Percentiles rank a stretch among this genome's conserved stretches.
Evolutionary conservation across 2,113 vertebrate genomes (phyloP).

Genomic region (Apus apus): DNA sequence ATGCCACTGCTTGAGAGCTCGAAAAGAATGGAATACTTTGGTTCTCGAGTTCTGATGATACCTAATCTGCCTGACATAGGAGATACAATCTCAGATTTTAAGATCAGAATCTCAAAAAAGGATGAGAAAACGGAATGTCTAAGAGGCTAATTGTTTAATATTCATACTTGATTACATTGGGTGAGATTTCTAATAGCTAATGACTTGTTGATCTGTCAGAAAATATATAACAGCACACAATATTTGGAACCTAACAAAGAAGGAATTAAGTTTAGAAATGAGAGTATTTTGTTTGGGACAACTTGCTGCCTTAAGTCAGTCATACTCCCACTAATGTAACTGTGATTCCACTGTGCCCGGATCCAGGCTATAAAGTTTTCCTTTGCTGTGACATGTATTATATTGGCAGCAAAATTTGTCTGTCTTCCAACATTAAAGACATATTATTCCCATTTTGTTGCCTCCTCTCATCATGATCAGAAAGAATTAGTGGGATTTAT

Average conservation of each 20-base stretch:
- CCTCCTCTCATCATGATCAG: neutral
- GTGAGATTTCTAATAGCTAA: neutral
- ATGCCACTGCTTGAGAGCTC: too few species aligned
- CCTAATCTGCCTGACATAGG: neutral
- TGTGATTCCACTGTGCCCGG: neutral
- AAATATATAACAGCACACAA: neutral
- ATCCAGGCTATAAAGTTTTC: neutral
- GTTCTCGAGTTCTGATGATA: too few species aligned
- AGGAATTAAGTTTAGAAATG: neutral
- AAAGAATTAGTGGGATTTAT: neutral
- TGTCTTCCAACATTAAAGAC: neutral
- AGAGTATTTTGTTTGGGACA: neutral
- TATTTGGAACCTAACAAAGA: neutral
- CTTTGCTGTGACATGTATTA: neutral
- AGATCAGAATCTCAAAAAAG: neutral
- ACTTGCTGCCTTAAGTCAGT: neutral
- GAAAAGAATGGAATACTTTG: neutral
- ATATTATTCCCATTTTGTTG: neutral
- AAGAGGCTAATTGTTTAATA: neutral
- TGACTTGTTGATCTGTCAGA: neutral
- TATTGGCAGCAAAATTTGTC: neutral
- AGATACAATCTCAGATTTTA: neutral
- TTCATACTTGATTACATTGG: neutral
- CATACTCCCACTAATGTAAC: accelerated
- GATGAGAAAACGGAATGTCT: neutral